These are phyloP conservation scores for Volucella inanis DNA, from an alignment of 2,888 invertebrate genomes.

Conservation along the genomic window DNA sequence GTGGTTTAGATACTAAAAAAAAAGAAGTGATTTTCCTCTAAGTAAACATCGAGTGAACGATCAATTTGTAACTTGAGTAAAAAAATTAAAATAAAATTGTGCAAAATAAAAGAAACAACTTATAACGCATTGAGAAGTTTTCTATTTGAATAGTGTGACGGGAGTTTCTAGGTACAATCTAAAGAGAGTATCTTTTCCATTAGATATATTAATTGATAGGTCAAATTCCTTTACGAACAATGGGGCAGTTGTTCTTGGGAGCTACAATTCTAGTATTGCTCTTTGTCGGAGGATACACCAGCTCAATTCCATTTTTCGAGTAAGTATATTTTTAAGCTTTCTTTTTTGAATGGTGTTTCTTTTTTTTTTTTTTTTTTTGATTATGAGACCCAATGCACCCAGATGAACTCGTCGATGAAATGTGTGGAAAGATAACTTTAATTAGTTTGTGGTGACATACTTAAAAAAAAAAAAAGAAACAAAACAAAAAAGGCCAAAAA, in stretches of 20 bases:
- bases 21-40: not conserved
- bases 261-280: constrained; percentile 57
- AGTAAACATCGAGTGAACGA: constrained; percentile 33
- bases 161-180: too few relatives aligned
- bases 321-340: constrained; percentile 42
- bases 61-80: constrained; percentile 16
- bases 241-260: constrained; percentile 59
- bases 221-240: constrained; percentile 19
- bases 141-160: constrained; percentile 9
- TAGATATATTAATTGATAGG: constrained; percentile 8
- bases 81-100: not conserved
- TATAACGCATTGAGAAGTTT: not conserved
- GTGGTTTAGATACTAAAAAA: not conserved
- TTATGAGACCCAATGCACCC: constrained; percentile 19
- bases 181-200: not conserved
- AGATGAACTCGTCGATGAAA: constrained; percentile 40
- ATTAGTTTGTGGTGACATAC: constrained; percentile 34
- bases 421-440: constrained; percentile 58
- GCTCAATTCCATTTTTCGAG: constrained; percentile 61
- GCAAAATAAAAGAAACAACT: not conserved
- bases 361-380: not conserved
- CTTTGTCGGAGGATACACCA: constrained; percentile 57
- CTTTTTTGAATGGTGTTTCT: constrained; percentile 15
- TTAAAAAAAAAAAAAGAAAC: not conserved
- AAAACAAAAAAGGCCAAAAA: not conserved